Base-by-base conservation (phyloP, 2,113 vertebrate species). In the Stigmatopora argus region DNA sequence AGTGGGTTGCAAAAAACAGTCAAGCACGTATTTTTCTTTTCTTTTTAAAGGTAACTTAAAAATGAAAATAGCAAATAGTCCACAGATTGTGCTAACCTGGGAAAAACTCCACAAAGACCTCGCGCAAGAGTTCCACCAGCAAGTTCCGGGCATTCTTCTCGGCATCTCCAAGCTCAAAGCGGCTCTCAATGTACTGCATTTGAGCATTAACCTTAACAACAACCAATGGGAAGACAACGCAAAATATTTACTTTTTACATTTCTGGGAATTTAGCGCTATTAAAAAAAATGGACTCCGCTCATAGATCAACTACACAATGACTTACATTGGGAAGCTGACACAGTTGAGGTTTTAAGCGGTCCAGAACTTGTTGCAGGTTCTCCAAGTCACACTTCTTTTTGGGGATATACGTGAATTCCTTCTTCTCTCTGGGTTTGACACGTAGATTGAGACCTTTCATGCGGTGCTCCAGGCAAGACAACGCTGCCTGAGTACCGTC, bases 91-190 rank as follows among this genome's bases (percentile, higher is more conserved):
- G 6, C 71, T 83, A 34, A 96, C 95, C 94, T 62, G 95, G 94
- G 66, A 96, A 94, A 79, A 97, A 97, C 72, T 96, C 95, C 0
- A 90, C 82, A 69, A 96, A 94, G 60, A 96, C 92, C 74, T 96
- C 95, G 65, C 94, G 92, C 72, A 97, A 84, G 18, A 97, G 90
- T 17, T 93, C 80, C 53, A 96, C 85, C 47, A 96, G 75, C 7
- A 97, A 85, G 9, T 82, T 79, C 35, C 95, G 78, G 4, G 91
- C 84, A 31, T 90, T 93, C 57, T 85, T 90, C 64, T 96, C 94
- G 0, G 85, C 90, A 61, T 95, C 93, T 0, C 90, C 90, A 48
- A 96, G 79, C 73, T 94, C 91, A 61, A 92, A 91, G 10, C 89
- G 80, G 58, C 89, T 90, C 34, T 94, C 88, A 5, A 96, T 60